Evolutionary conservation across 2,888 invertebrate genomes (phyloP), one percentile per base, ranked within the genome.

Genomic region (Taphrorychus bicolor): DNA sequence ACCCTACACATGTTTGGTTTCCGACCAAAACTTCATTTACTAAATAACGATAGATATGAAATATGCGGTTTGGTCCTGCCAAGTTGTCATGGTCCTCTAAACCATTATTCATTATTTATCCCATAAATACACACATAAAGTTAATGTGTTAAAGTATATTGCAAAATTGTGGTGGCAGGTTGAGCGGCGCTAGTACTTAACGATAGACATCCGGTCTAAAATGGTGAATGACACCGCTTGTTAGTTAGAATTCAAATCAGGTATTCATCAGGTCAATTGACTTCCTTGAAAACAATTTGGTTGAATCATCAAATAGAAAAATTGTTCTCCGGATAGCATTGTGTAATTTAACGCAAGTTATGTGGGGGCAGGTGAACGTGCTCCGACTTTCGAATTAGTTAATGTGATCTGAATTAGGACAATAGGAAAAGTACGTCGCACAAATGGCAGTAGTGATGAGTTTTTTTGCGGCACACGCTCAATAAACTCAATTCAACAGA

Each of bases 111-210:
- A 32, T 32, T 32, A 32, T 32, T 32, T 32, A 32, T 11, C 11
- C 32, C 3, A 32, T 32, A 32, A 32, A 3, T 9, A 32, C 11
- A 3, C 32, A n/a, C 11, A 32, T 7, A 11, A 32, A 32, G 32
- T 9, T 32, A 32, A 32, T 32, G 3, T 9, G 32, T 32, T 32
- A 32, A 32, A 32, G 32, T 7, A 32, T 32, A 32, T 32, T 32
- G 32, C 32, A 32, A 32, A 32, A 45, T 51, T 51, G 21, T 7
- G 22, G n/a, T 51, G 5, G 21, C 22, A 21, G 22, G n/a, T 21
- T 51, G 17, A 21, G 51, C 57, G 66, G 66, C 66, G 66, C 66
- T 60, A 64, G 18, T 18, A 19, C 18, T 54, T 65, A 65, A 65
- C 59, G n/a, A 59, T 24, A 45, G 24, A 40, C 53, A 53, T 65